Base-by-base conservation (phyloP, 2,888 invertebrate species). In the Diplolepis rosae region DNA sequence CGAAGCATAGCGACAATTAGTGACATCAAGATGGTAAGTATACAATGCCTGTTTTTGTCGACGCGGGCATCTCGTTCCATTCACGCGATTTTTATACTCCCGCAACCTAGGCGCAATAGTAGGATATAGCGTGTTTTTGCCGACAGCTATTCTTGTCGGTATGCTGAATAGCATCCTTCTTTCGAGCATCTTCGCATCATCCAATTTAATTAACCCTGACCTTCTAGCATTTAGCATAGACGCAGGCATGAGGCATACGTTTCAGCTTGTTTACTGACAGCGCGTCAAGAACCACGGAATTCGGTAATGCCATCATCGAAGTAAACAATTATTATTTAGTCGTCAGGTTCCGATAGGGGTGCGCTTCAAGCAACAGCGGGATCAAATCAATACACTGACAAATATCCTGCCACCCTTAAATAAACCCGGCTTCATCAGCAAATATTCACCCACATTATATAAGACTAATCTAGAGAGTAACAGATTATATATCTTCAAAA, bases 11-110 rank as follows among this genome's bases (percentile, higher is more conserved):
- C 96, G 90, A 97, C 97, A 90, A 98, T 98, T 92, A 98, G 97
- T 94, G 98, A 98, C 93, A 97, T 96, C 91, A 97, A 97, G 92
- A 98, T 98, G 98, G 98, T 98, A 95, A 97, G 97, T 96, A 90
- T 85, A 79, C 76, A 75, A 79, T 75, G 75, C 76, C 82, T 75
- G 74, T 75, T 77, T 72, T 39, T 61, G 74, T 79, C 70, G 78
- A 67, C 71, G 72, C 72, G 73, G 70, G n/a, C n/a, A 71, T 45
- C 65, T 65, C 69, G 61, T 74, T 69, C 72, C 54, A 54, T 69
- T 70, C 67, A 73, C 68, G 69, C 71, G 75, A 75, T 73, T 77
- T 74, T 68, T 67, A 68, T 78, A 75, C 73, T 76, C 75, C 75
- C 80, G 81, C 83, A 84, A 85, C 74, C 82, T 84, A 84, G 83